Percentiles rank a stretch among this genome's conserved stretches.
Evolutionary conservation across 2,888 invertebrate species (phyloP).

Genomic region (Arrhopalites spinosus): DNA sequence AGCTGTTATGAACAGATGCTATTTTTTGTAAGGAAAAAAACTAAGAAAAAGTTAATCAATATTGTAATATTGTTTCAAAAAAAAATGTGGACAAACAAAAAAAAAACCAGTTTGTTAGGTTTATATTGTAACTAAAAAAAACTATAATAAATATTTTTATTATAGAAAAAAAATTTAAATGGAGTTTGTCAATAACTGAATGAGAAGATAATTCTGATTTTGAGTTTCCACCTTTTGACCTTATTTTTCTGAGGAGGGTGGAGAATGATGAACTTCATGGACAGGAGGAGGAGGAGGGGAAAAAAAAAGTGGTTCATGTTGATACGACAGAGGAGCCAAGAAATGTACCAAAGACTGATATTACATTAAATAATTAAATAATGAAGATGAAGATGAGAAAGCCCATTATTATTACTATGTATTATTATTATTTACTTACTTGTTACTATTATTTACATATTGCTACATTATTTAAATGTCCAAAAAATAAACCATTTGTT

Average conservation of each 20-base stretch:
- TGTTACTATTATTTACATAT: too few relatives aligned
- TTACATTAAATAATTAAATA: background rate
- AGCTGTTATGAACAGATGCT: background rate
- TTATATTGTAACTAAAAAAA: too few relatives aligned
- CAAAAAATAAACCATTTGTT: too few relatives aligned
- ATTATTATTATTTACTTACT: too few relatives aligned
- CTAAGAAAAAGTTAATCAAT: too few relatives aligned
- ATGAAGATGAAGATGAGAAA: background rate
- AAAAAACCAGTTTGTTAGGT: too few relatives aligned
- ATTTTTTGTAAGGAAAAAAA: too few relatives aligned
- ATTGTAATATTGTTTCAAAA: too few relatives aligned
- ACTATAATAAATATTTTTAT: background rate
- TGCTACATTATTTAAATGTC: too few relatives aligned
- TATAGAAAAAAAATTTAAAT: background rate
- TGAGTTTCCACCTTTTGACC: background rate
- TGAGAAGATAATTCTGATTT: constrained; percentile 5
- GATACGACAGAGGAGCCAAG: constrained; percentile 2
- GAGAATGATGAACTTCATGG: background rate
- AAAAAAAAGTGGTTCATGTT: background rate
- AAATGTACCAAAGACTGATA: constrained; percentile 37
- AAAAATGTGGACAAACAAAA: too few relatives aligned
- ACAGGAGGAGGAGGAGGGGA: background rate
- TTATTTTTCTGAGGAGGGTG: background rate
- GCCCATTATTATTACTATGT: too few relatives aligned
- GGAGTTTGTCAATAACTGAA: constrained; percentile 3